Conservation (phyloP, 2,888 invertebrate species). For the Xanthia togata region DNA sequence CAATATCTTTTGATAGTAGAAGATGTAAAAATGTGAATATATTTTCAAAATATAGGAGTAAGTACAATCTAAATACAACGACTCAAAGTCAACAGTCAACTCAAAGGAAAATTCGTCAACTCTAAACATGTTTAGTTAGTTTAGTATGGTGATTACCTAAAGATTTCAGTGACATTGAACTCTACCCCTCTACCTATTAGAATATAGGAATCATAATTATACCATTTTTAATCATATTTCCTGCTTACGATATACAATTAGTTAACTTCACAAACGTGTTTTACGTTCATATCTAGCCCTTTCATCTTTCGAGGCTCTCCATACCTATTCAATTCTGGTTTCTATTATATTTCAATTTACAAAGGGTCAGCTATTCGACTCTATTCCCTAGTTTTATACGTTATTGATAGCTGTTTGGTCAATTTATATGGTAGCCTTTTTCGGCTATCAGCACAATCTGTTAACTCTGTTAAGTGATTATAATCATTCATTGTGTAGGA, state of each 20-base stretch:
- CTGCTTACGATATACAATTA: neutral
- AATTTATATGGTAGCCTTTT: slow-evolving; percentile 23
- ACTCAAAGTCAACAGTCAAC: no score
- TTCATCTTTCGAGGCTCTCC: slow-evolving; percentile 45
- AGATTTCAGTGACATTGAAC: neutral
- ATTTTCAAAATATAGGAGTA: neutral
- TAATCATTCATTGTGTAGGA: slow-evolving; percentile 23
- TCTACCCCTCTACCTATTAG: neutral
- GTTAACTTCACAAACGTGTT: slow-evolving; percentile 14
- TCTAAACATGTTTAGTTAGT: neutral
- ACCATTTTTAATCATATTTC: neutral
- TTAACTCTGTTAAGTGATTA: slow-evolving; percentile 20
- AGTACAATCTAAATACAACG: neutral
- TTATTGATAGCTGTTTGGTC: slow-evolving; percentile 21
- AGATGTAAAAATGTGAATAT: neutral
- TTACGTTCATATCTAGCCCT: slow-evolving; percentile 9
- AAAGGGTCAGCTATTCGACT: neutral
- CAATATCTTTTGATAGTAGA: neutral
- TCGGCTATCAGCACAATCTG: slow-evolving; percentile 37
- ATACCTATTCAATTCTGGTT: slow-evolving; percentile 13
- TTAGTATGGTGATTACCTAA: neutral
- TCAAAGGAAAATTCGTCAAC: neutral
- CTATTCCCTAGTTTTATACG: slow-evolving; percentile 20
- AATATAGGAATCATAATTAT: neutral
- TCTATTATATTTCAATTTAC: slow-evolving; percentile 19